Evolutionary conservation across 2,888 invertebrate genomes (phyloP), one percentile per base, ranked within the genome.

Genomic region (Petrolisthes manimaculis): DNA sequence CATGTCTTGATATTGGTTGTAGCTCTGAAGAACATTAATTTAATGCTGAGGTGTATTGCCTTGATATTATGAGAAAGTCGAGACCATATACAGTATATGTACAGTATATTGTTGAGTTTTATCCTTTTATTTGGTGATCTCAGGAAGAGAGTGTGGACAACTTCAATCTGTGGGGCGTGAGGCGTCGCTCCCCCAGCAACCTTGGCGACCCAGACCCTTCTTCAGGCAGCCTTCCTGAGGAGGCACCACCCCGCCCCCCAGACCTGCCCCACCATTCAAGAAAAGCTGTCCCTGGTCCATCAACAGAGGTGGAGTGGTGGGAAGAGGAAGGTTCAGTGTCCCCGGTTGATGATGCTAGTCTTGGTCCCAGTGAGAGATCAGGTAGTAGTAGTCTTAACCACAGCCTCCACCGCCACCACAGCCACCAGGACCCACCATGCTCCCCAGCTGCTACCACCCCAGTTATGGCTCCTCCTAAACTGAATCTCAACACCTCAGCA

Each of bases 61-160:
- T 37, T 37, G 37, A 37, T 37, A 37, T 37, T 37, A 37, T 37
- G 37, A 37, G 37, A 37, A 37, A 37, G 37, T 37, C 37, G 37
- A 37, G 37, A 37, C 37, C 37, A 37, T 37, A 37, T 37, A n/a
- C n/a, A n/a, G n/a, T n/a, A 37, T 37, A 37, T 37, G 37, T 37
- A 37, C 37, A 37, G 37, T 37, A 37, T 37, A 2, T 37, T 37
- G 37, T 37, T 37, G 37, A 37, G 37, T 37, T 37, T 37, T 37
- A 37, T 37, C 37, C 37, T 37, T 37, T 37, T 2, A 37, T 37
- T 37, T 37, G 37, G 37, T 37, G 37, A 37, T n/a, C 14, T 71
- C 92, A 96, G 96, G 97, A 97, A 69, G 98, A 98, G 93, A 97
- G 97, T 91, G 97, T 97, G 0, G 98, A 98, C 93, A 98, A 98